phyloP scores from a whole-genome alignment of 2,888 invertebrate species.

The Monopis laevigella region DNA sequence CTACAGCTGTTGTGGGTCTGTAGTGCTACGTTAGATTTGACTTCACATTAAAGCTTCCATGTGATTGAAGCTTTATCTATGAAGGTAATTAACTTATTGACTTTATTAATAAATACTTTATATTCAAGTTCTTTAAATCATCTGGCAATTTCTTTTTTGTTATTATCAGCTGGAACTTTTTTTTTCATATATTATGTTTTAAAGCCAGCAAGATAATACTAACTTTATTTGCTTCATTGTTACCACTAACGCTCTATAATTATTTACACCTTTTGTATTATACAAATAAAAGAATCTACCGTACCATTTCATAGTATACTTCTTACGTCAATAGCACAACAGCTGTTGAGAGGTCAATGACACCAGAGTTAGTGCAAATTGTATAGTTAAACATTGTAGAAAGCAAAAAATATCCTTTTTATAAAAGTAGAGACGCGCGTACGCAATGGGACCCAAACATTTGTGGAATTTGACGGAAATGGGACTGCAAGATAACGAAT shows the following conservation, averaged over 20 bases:
- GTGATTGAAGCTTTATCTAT: neutral
- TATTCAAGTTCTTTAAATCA: neutral
- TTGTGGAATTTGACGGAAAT: conserved; percentile 32
- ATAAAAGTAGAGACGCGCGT: conserved; percentile 24
- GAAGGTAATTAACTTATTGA: neutral
- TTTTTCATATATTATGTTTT: too few relatives aligned
- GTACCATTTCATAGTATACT: conserved; percentile 49
- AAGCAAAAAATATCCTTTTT: conserved; percentile 48
- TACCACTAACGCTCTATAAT: conserved; percentile 30
- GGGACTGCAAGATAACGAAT: conserved; percentile 9
- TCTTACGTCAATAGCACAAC: conserved; percentile 56
- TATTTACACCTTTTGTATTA: conserved; percentile 58
- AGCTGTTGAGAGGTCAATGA: conserved; percentile 60
- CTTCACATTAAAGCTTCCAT: conserved; percentile 62
- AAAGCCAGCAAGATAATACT: too few relatives aligned
- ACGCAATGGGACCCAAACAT: conserved; percentile 27
- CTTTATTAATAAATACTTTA: neutral
- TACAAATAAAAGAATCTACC: conserved; percentile 46
- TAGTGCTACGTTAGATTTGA: conserved; percentile 44
- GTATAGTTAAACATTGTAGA: conserved; percentile 51
- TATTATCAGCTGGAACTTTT: too few relatives aligned
- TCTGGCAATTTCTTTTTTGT: too few relatives aligned
- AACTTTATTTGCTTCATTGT: conserved; percentile 13
- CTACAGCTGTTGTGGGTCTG: conserved; percentile 62
- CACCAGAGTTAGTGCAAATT: conserved; percentile 56